phyloP scores from a whole-genome alignment of 2,888 invertebrate genomes.

The Pterostichus madidus region DNA sequence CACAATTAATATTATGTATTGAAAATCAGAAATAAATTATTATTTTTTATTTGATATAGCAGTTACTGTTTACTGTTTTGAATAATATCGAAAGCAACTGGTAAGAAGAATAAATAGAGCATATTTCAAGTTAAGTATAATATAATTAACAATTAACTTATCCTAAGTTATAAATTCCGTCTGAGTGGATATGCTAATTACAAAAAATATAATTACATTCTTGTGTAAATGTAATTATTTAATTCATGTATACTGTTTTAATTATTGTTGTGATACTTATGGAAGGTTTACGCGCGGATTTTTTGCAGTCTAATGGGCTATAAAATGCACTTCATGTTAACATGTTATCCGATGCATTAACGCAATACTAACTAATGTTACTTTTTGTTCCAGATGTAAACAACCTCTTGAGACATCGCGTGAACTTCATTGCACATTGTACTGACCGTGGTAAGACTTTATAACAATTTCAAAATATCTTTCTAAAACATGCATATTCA shows the following conservation, averaged over 20 bases:
- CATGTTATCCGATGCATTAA: constrained; percentile 47
- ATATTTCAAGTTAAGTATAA: constrained; percentile 19
- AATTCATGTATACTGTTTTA: constrained; percentile 56
- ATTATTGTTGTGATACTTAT: constrained; percentile 40
- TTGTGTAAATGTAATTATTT: constrained; percentile 66
- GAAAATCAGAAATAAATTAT: too few species aligned
- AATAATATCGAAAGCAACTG: neutral
- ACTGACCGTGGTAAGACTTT: constrained; percentile 14
- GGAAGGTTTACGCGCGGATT: neutral
- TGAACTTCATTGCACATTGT: neutral
- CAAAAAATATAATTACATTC: constrained; percentile 58
- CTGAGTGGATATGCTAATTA: constrained; percentile 58
- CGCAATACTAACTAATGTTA: constrained; percentile 41
- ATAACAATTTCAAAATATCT: too few species aligned
- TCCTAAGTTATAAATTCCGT: constrained; percentile 42
- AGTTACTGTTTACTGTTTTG: too few species aligned
- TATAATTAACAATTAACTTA: constrained; percentile 38
- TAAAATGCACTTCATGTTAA: constrained; percentile 9
- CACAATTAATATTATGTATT: too few species aligned
- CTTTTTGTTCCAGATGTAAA: constrained; percentile 49
- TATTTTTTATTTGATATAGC: too few species aligned
- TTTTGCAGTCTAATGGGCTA: constrained; percentile 44
- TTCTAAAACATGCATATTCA: too few species aligned
- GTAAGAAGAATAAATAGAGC: neutral
- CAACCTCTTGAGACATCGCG: constrained; percentile 39